These are phyloP conservation scores for Phacellophora camtschatica DNA, from an alignment of 30 jellyfish, hydroid and myxozoan species.

Conservation along the genomic window DNA sequence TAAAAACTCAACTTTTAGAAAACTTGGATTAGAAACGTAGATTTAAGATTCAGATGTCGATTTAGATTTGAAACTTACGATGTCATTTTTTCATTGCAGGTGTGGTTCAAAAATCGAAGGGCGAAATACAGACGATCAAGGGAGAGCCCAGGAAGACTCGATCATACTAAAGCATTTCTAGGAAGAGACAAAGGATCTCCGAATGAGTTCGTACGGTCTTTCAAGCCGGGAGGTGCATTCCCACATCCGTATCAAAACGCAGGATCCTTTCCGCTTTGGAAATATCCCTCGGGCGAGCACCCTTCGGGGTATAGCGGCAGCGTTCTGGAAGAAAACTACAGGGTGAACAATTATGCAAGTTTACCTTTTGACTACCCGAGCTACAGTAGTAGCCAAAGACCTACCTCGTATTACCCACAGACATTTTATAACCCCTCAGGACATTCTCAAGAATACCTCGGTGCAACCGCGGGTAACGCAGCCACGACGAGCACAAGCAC, in stretches of 20 bases:
- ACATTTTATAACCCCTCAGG: slow-evolving; percentile 89
- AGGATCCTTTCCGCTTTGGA: slow-evolving; percentile 88
- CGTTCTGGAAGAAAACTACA: slow-evolving; percentile 77
- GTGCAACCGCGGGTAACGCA: slow-evolving; percentile 63
- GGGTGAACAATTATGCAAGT: slow-evolving; percentile 81
- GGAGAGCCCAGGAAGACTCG: slow-evolving; percentile 97
- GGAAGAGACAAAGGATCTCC: slow-evolving; percentile 95
- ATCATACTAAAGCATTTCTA: slow-evolving; percentile 77
- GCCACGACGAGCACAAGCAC: slow-evolving; percentile 89
- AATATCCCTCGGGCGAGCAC: slow-evolving; percentile 81
- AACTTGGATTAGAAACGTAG: no score
- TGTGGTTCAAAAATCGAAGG: slow-evolving; percentile 97
- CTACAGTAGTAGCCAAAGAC: slow-evolving; percentile 78
- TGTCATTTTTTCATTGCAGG: slow-evolving; percentile 41
- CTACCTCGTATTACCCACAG: slow-evolving; percentile 84
- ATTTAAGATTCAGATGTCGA: no score
- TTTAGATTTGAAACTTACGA: no score
- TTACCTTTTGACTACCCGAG: slow-evolving; percentile 89
- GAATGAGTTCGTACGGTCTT: slow-evolving; percentile 88
- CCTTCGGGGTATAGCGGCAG: slow-evolving; percentile 74
- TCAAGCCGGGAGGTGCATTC: slow-evolving; percentile 77
- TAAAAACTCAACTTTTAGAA: no score
- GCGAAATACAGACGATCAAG: slow-evolving; percentile 98
- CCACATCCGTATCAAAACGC: slow-evolving; percentile 92
- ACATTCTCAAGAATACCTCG: slow-evolving; percentile 83